Percentiles rank a stretch among this genome's conserved stretches.
Conservation (phyloP, 2,797 vertebrate species). For the Diplodus puntazzo region DNA sequence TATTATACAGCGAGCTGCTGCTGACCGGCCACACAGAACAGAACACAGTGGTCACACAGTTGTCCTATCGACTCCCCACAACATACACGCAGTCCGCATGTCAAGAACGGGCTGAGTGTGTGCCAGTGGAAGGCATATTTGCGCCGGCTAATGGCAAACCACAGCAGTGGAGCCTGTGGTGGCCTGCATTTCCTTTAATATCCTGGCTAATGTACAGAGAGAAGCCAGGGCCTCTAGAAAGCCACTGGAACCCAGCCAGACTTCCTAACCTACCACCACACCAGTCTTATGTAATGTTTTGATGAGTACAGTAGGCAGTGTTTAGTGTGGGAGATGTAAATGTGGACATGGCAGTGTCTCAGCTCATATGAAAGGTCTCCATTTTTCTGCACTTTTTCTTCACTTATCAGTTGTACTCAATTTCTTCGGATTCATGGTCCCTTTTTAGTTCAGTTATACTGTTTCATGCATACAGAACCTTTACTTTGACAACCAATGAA, state of each 20-base stretch:
- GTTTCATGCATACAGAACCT: constrained; percentile 8
- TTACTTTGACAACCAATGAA: constrained; percentile 12
- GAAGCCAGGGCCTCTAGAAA: constrained; percentile 79
- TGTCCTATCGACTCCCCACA: constrained; percentile 64
- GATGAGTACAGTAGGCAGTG: constrained; percentile 68
- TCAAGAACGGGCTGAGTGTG: constrained; percentile 75
- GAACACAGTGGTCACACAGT: constrained; percentile 75
- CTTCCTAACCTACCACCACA: constrained; percentile 72
- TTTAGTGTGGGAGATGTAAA: constrained; percentile 67
- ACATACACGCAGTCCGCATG: constrained; percentile 56
- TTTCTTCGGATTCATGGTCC: constrained; percentile 38
- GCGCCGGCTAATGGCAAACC: constrained; percentile 83
- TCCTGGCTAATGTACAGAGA: constrained; percentile 85
- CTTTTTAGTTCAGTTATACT: constrained; percentile 36
- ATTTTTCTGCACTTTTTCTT: constrained; percentile 48
- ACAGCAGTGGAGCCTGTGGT: constrained; percentile 82
- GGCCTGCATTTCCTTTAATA: constrained; percentile 86
- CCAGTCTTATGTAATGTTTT: constrained; percentile 80
- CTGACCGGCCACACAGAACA: constrained; percentile 77
- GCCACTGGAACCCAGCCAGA: constrained; percentile 76
- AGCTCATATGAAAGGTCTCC: constrained; percentile 42
- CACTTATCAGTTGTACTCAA: constrained; percentile 40
- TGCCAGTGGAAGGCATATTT: constrained; percentile 82
- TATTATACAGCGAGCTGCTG: constrained; percentile 74
- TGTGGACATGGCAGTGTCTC: constrained; percentile 61